These are phyloP conservation scores for Pogoniulus pusillus DNA, from an alignment of 2,797 vertebrate species.

Conservation along the genomic window DNA sequence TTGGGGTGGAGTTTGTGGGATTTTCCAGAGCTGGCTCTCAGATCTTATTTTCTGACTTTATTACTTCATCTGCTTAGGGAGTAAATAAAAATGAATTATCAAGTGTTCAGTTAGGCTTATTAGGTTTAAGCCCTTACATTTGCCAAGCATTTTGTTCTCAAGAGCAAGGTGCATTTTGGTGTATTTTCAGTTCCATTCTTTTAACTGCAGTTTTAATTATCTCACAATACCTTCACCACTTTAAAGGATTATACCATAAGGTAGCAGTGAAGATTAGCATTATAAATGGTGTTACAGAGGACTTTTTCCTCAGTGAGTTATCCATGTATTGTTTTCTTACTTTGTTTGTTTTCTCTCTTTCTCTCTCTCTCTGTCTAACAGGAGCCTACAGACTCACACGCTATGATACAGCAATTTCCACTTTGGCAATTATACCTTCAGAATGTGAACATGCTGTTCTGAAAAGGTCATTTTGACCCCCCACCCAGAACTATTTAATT, in stretches of 20 bases:
- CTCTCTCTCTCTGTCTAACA: not conserved
- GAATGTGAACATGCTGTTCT: not conserved
- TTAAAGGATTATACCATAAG: not conserved
- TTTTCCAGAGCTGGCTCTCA: not conserved
- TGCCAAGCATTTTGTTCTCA: not conserved
- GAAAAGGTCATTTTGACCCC: not conserved
- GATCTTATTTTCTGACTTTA: not conserved
- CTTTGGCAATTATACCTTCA: not conserved
- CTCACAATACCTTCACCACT: not conserved
- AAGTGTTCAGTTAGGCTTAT: not conserved
- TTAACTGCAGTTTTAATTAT: not conserved
- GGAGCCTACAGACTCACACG: not conserved
- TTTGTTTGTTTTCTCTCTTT: not conserved
- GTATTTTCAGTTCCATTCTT: not conserved
- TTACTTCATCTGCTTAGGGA: not conserved
- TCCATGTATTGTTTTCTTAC: not conserved
- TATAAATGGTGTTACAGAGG: not conserved
- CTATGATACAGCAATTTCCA: not conserved
- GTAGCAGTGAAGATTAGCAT: not conserved
- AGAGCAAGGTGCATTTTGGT: not conserved
- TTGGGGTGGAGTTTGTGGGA: fast-evolving
- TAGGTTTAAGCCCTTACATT: not conserved
- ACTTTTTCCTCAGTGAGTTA: not conserved
- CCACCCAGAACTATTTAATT: slow-evolving; percentile 11
- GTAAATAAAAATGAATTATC: not conserved